Conservation (phyloP, 2,888 invertebrate species). For the Chrysolina haemoptera region DNA sequence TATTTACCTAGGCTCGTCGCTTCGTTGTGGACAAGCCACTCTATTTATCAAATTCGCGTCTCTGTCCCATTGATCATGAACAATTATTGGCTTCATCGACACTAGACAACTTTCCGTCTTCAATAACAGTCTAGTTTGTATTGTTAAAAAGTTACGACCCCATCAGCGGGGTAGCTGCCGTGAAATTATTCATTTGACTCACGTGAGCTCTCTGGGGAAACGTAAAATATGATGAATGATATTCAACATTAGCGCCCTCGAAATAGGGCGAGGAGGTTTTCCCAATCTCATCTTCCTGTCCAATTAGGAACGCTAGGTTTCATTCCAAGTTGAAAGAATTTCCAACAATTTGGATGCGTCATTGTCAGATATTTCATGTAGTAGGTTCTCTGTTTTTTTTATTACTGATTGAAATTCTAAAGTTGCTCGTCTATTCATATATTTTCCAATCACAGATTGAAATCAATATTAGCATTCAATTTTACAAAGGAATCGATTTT, state of each 20-base stretch:
- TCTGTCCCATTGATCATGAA: neutral
- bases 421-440: too few relatives aligned
- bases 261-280: conserved; percentile 9
- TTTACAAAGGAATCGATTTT: too few relatives aligned
- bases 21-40: too few relatives aligned
- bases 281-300: neutral
- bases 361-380: too few relatives aligned
- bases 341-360: neutral
- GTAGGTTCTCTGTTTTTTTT: too few relatives aligned
- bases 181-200: conserved; percentile 37
- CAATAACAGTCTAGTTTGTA: conserved; percentile 32
- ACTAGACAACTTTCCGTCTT: conserved; percentile 5
- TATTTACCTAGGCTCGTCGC: too few relatives aligned
- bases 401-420: too few relatives aligned
- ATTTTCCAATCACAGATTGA: too few relatives aligned
- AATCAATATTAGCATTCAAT: too few relatives aligned
- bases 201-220: conserved; percentile 35
- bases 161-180: conserved; percentile 28
- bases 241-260: conserved; percentile 35
- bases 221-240: conserved; percentile 31
- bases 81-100: neutral
- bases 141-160: conserved; percentile 32
- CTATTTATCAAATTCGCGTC: too few relatives aligned
- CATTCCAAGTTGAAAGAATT: neutral
- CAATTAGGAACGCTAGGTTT: conserved; percentile 5